Base-by-base conservation (phyloP, 1,140 invertebrate genomes). In the Chymomyza costata region DNA sequence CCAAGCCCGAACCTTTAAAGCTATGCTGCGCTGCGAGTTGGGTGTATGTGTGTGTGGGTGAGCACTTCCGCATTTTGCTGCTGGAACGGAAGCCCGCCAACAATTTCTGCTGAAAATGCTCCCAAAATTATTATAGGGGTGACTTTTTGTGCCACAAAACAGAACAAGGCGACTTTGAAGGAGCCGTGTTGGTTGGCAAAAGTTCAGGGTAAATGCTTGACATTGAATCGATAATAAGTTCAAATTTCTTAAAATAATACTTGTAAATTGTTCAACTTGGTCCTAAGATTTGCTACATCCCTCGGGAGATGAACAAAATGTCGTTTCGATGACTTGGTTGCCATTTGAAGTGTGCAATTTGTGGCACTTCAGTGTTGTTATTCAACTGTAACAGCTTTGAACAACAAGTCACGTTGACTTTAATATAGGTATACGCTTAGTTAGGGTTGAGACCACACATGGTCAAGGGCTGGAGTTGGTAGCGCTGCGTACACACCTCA, bases 161-260 rank as follows among this genome's bases (percentile, higher is more conserved):
- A 45, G 31, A 28, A 37, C 18, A 30, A n/a, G 43, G 15, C 25
- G 11, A 25, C 21, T 25, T 5, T 8, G 21, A n/a, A 17, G 16
- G 7, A 50, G 32, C 3, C 17, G 21, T 8, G n/a, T 28, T 28
- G 18, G 21, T 17, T 13, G 46, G 34, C 37, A 40, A 40, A 63
- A 64, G 65, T 70, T 64, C 54, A 64, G 51, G 51, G 50, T 50
- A 78, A 70, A 67, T 49, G 78, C 67, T 80, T 80, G 73, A 80
- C 73, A 71, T 68, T 64, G 59, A 78, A 78, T 78, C 73, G 64
- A 78, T 78, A 78, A 80, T 58, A 67, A 71, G 59, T 73, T 80
- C 46, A 68, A 46, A 57, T 70, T 62, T 55, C 55, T 45, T 34
- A 73, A 54, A 65, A 74, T 46, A 51, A 56, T 54, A 45, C 41